Percentiles rank a stretch among this genome's conserved stretches.
phyloP scores from a whole-genome alignment of 2,888 invertebrate species.

The Acrocera orbiculus region DNA sequence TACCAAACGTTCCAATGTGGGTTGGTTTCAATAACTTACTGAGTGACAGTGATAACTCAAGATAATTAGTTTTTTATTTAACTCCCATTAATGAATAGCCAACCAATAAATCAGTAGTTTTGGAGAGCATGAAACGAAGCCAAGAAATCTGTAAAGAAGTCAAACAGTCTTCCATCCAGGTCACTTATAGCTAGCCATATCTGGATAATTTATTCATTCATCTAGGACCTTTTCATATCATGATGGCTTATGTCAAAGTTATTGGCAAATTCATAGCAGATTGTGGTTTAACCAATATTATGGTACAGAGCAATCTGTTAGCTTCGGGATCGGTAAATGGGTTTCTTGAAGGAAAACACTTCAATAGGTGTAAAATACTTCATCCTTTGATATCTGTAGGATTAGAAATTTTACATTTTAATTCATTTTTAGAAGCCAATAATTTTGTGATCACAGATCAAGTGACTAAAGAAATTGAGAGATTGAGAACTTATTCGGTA shows the following conservation, averaged over 20 bases:
- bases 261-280: not conserved
- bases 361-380: not conserved
- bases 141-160: too few species aligned
- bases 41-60: too few species aligned
- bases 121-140: too few species aligned
- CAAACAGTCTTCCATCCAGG: not conserved
- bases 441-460: not conserved
- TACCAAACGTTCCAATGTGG: too few species aligned
- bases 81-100: too few species aligned
- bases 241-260: conserved; percentile 1
- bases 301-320: not conserved
- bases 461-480: not conserved
- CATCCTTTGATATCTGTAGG: not conserved
- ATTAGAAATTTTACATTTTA: not conserved
- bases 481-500: not conserved
- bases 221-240: conserved; percentile 1
- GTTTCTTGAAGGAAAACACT: conserved; percentile 1
- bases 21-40: too few species aligned
- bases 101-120: too few species aligned
- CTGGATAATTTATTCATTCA: not conserved
- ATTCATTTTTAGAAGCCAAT: not conserved
- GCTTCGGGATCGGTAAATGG: not conserved
- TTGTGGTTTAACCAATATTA: too few species aligned
- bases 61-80: too few species aligned
- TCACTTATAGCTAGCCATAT: not conserved